These are phyloP conservation scores for Ceyx cyanopectus DNA, from an alignment of 2,113 vertebrate genomes.

Conservation along the genomic window DNA sequence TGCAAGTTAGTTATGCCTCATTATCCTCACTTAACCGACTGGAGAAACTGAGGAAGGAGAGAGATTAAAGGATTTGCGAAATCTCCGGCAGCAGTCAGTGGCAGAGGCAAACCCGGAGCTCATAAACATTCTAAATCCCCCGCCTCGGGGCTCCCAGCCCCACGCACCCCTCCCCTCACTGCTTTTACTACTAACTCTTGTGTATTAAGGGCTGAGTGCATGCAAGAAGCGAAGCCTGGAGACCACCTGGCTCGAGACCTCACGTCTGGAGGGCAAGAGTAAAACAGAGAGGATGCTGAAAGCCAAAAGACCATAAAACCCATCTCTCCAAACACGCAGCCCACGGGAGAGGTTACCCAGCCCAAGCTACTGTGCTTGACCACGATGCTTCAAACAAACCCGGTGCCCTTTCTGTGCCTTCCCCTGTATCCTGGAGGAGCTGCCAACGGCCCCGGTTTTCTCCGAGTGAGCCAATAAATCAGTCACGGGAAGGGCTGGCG, in stretches of 20 bases:
- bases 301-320: not conserved
- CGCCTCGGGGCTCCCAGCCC: not conserved
- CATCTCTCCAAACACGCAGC: not conserved
- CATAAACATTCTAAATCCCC: constrained; percentile 53
- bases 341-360: not conserved
- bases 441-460: not conserved
- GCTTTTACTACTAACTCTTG: not conserved
- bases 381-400: not conserved
- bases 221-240: not conserved
- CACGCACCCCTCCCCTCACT: not conserved
- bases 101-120: constrained; percentile 20
- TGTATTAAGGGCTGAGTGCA: not conserved
- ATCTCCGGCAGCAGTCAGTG: constrained; percentile 42
- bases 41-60: constrained; percentile 70
- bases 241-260: not conserved
- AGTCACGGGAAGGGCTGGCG: not conserved
- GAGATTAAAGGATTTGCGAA: constrained; percentile 70
- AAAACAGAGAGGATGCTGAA: not conserved
- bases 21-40: constrained; percentile 67
- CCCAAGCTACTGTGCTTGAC: not conserved
- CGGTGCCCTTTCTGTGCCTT: not conserved
- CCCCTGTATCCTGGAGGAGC: not conserved
- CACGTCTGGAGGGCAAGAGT: not conserved
- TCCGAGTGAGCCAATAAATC: constrained; percentile 41
- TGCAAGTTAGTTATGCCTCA: constrained; percentile 70